Evolutionary conservation across 2,797 vertebrate species (phyloP).

Genomic region (Salmo trutta): DNA sequence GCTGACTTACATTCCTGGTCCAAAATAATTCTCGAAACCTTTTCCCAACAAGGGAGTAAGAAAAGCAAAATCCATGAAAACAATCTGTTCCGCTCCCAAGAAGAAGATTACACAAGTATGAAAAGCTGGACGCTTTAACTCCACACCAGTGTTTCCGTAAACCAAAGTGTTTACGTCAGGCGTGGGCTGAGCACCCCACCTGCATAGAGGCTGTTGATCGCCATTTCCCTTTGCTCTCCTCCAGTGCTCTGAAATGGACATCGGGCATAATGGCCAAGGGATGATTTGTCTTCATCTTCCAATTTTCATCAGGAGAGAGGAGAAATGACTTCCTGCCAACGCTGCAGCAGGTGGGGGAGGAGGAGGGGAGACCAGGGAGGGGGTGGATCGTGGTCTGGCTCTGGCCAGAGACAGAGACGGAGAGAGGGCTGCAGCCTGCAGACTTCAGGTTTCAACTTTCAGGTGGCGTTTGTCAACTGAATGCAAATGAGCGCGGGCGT

Average conservation of each 20-base stretch:
- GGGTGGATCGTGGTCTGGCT: neutral
- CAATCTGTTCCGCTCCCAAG: slow-evolving; percentile 31
- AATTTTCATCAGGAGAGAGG: slow-evolving; percentile 40
- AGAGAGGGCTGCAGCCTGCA: neutral
- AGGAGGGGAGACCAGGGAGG: slow-evolving; percentile 4
- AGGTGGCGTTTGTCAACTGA: slow-evolving; percentile 28
- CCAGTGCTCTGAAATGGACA: slow-evolving; percentile 43
- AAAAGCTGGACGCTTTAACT: neutral
- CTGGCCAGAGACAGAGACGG: too few species aligned
- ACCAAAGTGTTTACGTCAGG: neutral
- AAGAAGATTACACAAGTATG: slow-evolving; percentile 29
- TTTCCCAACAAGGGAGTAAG: slow-evolving; percentile 30
- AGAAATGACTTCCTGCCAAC: slow-evolving; percentile 45
- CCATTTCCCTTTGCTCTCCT: slow-evolving; percentile 6
- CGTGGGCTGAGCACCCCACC: slow-evolving; percentile 13
- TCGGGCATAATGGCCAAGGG: slow-evolving; percentile 16
- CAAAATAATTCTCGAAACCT: slow-evolving; percentile 48
- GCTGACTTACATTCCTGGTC: slow-evolving; percentile 54
- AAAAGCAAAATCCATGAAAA: neutral
- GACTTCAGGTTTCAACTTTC: slow-evolving; percentile 22
- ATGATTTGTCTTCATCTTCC: slow-evolving; percentile 55
- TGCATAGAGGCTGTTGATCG: neutral
- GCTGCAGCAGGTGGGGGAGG: neutral
- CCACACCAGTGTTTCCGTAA: neutral
- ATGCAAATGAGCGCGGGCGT: slow-evolving; percentile 29